phyloP scores from a whole-genome alignment of 2,888 invertebrate species.

The Plusia festucae region DNA sequence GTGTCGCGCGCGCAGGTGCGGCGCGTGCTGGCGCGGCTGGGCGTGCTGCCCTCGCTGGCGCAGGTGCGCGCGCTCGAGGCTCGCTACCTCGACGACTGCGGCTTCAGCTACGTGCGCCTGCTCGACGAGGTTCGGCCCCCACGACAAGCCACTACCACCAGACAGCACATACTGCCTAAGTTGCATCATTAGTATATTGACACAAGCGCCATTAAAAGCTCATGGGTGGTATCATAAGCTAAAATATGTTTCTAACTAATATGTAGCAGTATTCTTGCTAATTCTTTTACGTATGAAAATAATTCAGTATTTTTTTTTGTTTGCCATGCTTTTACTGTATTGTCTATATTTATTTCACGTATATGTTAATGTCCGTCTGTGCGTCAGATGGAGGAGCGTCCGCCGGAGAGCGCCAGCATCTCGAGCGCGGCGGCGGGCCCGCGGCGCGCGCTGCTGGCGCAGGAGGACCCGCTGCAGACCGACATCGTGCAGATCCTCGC shows the following conservation, averaged over 20 bases:
- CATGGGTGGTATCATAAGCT: too few species aligned
- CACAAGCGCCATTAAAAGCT: too few species aligned
- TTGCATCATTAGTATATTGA: too few species aligned
- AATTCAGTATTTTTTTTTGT: too few species aligned
- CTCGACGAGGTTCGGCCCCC: conserved; percentile 90
- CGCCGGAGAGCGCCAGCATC: conserved; percentile 74
- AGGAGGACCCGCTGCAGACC: conserved; percentile 84
- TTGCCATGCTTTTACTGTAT: too few species aligned
- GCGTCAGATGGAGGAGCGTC: conserved; percentile 74
- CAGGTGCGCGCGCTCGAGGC: conserved; percentile 92
- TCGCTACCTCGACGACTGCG: conserved; percentile 92
- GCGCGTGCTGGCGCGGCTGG: conserved; percentile 91
- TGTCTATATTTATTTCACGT: too few species aligned
- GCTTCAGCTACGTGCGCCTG: conserved; percentile 93
- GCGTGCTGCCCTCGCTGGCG: conserved; percentile 91
- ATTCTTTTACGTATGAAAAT: too few species aligned
- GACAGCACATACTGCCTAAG: too few species aligned
- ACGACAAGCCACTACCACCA: too few species aligned
- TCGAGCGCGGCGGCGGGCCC: conserved; percentile 53
- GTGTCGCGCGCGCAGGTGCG: conserved; percentile 92
- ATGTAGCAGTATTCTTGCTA: too few species aligned
- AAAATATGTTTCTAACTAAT: too few species aligned
- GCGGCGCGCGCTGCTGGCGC: conserved; percentile 35
- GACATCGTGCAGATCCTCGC: conserved; percentile 93
- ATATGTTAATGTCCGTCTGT: background rate